These are phyloP conservation scores for Chalcis sispes DNA, from an alignment of 2,888 invertebrate genomes.

Conservation along the genomic window DNA sequence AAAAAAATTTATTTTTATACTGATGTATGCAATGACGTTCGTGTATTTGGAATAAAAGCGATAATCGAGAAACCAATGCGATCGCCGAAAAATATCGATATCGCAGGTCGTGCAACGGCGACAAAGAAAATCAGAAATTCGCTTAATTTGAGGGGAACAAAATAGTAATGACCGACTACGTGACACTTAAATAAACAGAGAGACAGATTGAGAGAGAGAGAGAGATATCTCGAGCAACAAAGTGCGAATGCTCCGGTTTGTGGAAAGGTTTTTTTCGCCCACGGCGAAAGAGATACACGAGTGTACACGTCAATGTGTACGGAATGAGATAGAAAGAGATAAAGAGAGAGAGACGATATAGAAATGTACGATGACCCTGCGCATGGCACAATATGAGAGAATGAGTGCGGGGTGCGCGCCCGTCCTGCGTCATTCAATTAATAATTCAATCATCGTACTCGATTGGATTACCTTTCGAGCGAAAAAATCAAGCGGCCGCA, in stretches of 20 bases:
- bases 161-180: background rate
- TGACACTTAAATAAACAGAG: background rate
- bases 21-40: too few species aligned
- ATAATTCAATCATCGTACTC: conserved; percentile 74
- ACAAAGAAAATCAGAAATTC: background rate
- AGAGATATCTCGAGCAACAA: too few species aligned
- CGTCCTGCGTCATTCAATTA: conserved; percentile 73
- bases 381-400: too few species aligned
- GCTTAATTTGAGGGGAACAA: conserved; percentile 2
- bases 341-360: too few species aligned
- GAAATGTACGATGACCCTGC: too few species aligned
- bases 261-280: background rate
- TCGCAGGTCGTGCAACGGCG: background rate
- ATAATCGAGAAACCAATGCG: too few species aligned
- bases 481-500: conserved; percentile 61
- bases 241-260: too few species aligned
- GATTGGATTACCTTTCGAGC: conserved; percentile 71
- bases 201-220: too few species aligned
- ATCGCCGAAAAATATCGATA: background rate
- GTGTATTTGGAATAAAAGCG: too few species aligned
- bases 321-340: too few species aligned
- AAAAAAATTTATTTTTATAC: background rate
- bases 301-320: too few species aligned
- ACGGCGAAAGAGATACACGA: background rate
- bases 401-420: conserved; percentile 64